Evolutionary conservation across 2,888 invertebrate genomes (phyloP), one percentile per base, ranked within the genome.

Genomic region (Drosophila meridionalis): DNA sequence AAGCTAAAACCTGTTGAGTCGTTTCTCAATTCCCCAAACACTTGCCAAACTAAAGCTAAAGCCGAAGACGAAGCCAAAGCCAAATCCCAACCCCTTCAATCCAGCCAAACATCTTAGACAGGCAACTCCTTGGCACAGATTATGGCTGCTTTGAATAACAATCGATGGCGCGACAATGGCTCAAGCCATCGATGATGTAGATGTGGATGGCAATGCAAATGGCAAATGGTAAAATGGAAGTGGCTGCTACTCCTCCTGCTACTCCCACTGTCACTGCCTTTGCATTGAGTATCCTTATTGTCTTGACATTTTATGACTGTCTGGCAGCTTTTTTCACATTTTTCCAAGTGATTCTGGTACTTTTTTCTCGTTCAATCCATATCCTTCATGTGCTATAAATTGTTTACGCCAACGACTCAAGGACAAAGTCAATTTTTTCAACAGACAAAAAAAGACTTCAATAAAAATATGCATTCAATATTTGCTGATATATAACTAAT

Each of bases 1-100:
- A 92, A 93, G 92, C 93, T 90, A 91, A 92, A 92, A 93, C 92
- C 93, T 92, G 92, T 92, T 93, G 92, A 92, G 92, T 92, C 92
- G 84, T 84, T 83, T 73, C 82, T 79, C 92, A 92, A 93, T 92
- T 93, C 92, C 92, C 93, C 82, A 78, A 92, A 91, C 92, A 92
- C 92, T 92, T 91, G 89, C 87, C 32, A 88, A 91, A 92, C 90
- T 89, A 84, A 89, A 78, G 45, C 42, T n/a, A 42, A 42, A n/a
- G 74, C 64, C 55, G 14, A 40, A 43, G 42, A 26, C 43, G 26
- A 26, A 43, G 74, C 65, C 56, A 14, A 42, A 48, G n/a, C 56
- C 42, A 20, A 26, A 48, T 12, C 57, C 80, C 53, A 71, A 69
- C 65, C 72, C 76, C 76, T 78, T 78, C 71, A 58, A 2, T 11